A percentile compares a stretch with the other conserved stretches of the same genome.
Evolutionary conservation across 2,888 invertebrate genomes (phyloP).

Genomic region (Mycalesis mineus): DNA sequence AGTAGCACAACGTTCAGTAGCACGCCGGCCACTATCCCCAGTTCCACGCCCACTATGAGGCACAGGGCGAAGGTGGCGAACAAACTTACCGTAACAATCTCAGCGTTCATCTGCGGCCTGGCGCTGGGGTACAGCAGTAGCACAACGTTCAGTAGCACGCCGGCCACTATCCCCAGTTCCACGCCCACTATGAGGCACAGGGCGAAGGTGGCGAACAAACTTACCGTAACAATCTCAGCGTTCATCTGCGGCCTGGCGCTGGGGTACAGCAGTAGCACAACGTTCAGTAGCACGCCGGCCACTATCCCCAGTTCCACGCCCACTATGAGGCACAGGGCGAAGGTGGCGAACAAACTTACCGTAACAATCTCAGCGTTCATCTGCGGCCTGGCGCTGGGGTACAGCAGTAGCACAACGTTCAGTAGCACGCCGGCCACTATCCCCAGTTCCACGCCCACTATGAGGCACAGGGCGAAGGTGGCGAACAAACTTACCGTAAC

Average conservation of each 20-base stretch:
- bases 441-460: too few species aligned
- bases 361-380: slow-evolving; percentile 84
- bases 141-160: slow-evolving; percentile 87
- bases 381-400: slow-evolving; percentile 88
- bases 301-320: slow-evolving; percentile 93
- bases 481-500: too few species aligned
- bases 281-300: slow-evolving; percentile 87
- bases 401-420: slow-evolving; percentile 86
- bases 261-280: slow-evolving; percentile 87
- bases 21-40: too few species aligned
- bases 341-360: slow-evolving; percentile 89
- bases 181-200: slow-evolving; percentile 89
- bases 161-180: slow-evolving; percentile 90
- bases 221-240: slow-evolving; percentile 85
- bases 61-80: too few species aligned
- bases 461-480: too few species aligned
- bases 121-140: slow-evolving; percentile 89
- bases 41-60: too few species aligned
- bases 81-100: slow-evolving; percentile 85
- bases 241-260: slow-evolving; percentile 87
- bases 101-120: slow-evolving; percentile 85
- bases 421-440: too few species aligned
- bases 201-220: slow-evolving; percentile 88
- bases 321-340: slow-evolving; percentile 86
- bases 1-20: slow-evolving; percentile 87